phyloP scores from a whole-genome alignment of 1,140 invertebrate genomes.

The Drosophila navojoa region DNA sequence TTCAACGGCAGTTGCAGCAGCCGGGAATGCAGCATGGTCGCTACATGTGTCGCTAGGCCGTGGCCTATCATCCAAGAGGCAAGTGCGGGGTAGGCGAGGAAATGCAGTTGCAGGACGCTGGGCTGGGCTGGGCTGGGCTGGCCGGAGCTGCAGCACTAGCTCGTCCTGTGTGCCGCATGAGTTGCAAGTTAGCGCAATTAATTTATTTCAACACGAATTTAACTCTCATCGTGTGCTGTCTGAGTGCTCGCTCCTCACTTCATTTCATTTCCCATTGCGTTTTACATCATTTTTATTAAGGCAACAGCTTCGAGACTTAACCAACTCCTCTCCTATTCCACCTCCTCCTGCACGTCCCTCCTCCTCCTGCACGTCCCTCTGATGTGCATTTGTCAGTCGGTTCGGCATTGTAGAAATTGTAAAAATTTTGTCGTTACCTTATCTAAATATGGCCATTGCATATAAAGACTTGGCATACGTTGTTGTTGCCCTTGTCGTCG shows the following conservation, averaged over 20 bases:
- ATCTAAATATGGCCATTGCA: slow-evolving; percentile 81
- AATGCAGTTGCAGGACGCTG: not conserved
- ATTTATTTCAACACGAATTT: slow-evolving; percentile 83
- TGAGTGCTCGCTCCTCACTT: slow-evolving; percentile 54
- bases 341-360: not conserved
- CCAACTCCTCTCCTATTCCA: no score
- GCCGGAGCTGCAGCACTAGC: not conserved
- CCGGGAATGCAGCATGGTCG: slow-evolving; percentile 23
- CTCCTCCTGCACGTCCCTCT: not conserved
- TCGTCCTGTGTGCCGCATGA: slow-evolving; percentile 66
- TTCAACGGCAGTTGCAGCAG: slow-evolving; percentile 48
- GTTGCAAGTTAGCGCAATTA: slow-evolving; percentile 82
- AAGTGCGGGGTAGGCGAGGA: not conserved
- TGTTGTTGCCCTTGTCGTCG: slow-evolving; percentile 16
- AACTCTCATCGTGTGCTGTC: slow-evolving; percentile 73
- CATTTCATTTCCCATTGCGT: slow-evolving; percentile 49
- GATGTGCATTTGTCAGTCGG: slow-evolving; percentile 9
- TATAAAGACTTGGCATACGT: slow-evolving; percentile 72
- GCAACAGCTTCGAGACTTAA: not conserved
- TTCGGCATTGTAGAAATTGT: slow-evolving; percentile 66
- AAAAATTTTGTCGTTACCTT: slow-evolving; percentile 80
- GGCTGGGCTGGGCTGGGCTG: not conserved
- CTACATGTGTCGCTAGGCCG: slow-evolving; percentile 51
- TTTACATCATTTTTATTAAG: slow-evolving; percentile 72
- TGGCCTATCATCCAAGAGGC: slow-evolving; percentile 50